Conservation (phyloP, 2,797 vertebrate genomes). For the Euphonia xanthogaster region DNA sequence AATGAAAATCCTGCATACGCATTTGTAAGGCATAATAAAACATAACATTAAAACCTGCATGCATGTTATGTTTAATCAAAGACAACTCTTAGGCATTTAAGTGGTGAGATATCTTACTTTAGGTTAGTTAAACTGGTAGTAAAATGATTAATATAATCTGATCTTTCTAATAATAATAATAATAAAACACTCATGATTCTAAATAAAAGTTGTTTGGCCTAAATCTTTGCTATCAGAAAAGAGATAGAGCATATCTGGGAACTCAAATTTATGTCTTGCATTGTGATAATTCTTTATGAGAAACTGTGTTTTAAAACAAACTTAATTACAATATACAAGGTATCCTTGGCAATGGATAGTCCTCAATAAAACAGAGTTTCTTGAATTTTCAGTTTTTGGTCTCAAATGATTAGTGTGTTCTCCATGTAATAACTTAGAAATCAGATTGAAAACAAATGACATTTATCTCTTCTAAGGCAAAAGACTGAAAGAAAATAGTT, state of each 20-base stretch:
- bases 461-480: conserved; percentile 67
- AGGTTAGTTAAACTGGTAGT: conserved; percentile 68
- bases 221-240: conserved; percentile 71
- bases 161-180: conserved; percentile 67
- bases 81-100: conserved; percentile 69
- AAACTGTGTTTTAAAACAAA: conserved; percentile 75
- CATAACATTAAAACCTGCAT: conserved; percentile 70
- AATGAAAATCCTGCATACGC: conserved; percentile 65
- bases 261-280: conserved; percentile 68
- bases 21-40: conserved; percentile 66
- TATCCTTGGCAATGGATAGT: conserved; percentile 74
- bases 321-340: conserved; percentile 51
- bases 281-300: conserved; percentile 72
- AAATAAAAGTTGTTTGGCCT: conserved; percentile 70
- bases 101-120: conserved; percentile 68
- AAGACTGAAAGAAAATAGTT: conserved; percentile 30
- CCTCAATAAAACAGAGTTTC: conserved; percentile 76
- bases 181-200: conserved; percentile 63
- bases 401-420: conserved; percentile 73
- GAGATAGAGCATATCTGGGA: conserved; percentile 63
- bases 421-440: conserved; percentile 69
- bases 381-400: conserved; percentile 70
- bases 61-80: conserved; percentile 70
- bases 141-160: conserved; percentile 68
- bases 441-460: conserved; percentile 66